Conservation (phyloP, 2,888 invertebrate species). For the Drosophila melanocephala region DNA sequence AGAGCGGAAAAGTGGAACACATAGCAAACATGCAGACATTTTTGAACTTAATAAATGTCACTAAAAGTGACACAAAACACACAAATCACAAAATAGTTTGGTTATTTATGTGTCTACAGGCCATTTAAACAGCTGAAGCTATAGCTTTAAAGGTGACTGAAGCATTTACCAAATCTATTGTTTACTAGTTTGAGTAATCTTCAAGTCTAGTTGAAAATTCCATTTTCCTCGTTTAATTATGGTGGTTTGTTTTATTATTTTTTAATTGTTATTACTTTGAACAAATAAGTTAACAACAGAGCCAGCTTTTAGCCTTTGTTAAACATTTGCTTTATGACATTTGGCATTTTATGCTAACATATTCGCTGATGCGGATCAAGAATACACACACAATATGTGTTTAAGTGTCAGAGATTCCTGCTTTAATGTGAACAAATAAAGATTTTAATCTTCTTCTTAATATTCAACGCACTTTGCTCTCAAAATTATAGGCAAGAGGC, state of each 20-base stretch:
- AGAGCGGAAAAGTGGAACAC: constrained; percentile 42
- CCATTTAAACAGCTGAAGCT: neutral
- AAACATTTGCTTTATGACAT: neutral
- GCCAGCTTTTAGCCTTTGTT: neutral
- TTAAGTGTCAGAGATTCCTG: neutral
- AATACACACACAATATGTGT: neutral
- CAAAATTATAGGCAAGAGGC: too few species aligned
- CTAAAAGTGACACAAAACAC: constrained; percentile 19
- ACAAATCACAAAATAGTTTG: constrained; percentile 9
- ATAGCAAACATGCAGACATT: neutral
- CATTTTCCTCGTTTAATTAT: neutral
- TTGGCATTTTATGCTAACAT: neutral
- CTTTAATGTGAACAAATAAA: neutral
- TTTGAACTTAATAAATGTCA: constrained; percentile 4
- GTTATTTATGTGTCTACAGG: neutral
- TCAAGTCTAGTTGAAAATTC: neutral
- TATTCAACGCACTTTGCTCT: neutral
- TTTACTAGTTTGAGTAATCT: neutral
- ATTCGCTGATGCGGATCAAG: neutral
- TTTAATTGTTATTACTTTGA: neutral
- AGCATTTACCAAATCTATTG: neutral
- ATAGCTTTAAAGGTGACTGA: neutral
- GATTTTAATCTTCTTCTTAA: neutral
- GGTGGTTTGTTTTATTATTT: neutral
- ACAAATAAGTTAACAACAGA: neutral